A percentile compares a stretch with the other conserved stretches of the same genome.
Conservation (phyloP, 2,113 vertebrate species). For the Catharus bicknelli region DNA sequence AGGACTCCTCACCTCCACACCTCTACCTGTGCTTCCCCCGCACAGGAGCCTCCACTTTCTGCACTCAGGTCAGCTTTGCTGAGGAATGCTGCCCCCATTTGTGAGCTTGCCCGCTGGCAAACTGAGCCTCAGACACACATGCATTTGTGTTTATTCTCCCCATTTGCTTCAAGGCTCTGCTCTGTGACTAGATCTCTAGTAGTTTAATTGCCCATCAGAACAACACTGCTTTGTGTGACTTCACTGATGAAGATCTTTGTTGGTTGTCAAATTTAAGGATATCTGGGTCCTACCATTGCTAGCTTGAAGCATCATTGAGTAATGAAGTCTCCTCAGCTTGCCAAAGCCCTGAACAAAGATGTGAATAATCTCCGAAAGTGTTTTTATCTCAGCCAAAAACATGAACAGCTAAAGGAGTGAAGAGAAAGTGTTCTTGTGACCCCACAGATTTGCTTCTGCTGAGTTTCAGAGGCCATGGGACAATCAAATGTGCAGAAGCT, state of each 20-base stretch:
- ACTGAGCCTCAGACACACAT: neutral
- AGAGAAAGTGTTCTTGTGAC: neutral
- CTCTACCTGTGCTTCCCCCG: neutral
- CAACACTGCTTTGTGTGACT: neutral
- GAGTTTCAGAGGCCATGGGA: neutral
- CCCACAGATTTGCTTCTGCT: neutral
- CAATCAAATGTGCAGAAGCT: neutral
- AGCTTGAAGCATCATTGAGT: neutral
- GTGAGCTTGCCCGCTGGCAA: neutral
- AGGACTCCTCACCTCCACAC: neutral
- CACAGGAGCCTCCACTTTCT: neutral
- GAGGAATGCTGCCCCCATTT: neutral
- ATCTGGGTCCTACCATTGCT: neutral
- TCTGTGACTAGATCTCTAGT: neutral
- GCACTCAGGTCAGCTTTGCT: neutral
- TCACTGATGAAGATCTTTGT: neutral
- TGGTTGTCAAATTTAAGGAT: slow-evolving; percentile 9
- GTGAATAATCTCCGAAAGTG: neutral
- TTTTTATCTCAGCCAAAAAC: neutral
- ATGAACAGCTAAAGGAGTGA: neutral
- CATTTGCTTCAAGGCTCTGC: slow-evolving; percentile 33
- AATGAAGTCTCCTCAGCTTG: neutral
- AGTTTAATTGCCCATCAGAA: slow-evolving; percentile 42
- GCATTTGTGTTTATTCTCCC: neutral
- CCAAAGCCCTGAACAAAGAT: neutral